Conservation (phyloP, 2,797 vertebrate species). For the Chromobotia macracanthus region DNA sequence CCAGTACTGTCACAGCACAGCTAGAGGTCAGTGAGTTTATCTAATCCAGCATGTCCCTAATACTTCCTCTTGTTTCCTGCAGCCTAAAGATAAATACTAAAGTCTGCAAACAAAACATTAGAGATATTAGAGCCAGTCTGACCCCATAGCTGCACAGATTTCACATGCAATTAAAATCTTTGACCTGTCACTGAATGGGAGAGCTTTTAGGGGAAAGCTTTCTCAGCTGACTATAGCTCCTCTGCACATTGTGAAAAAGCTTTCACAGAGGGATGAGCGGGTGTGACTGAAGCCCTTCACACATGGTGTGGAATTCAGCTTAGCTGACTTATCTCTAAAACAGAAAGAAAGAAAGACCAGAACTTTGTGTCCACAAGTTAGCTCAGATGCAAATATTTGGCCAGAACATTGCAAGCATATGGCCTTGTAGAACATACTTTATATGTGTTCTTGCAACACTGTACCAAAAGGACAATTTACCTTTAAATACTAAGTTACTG, state of each 20-base stretch:
- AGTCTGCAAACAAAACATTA: not conserved
- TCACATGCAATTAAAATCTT: not conserved
- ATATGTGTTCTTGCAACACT: not conserved
- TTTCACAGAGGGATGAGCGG: slow-evolving; percentile 79
- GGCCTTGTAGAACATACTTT: not conserved
- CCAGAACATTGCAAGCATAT: too few relatives aligned
- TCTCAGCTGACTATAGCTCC: slow-evolving; percentile 59
- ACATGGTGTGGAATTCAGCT: slow-evolving; percentile 76
- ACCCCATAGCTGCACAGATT: not conserved
- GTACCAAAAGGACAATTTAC: not conserved
- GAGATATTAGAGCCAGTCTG: not conserved
- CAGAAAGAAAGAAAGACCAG: slow-evolving; percentile 52
- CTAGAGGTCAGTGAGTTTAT: slow-evolving; percentile 76
- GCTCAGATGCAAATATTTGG: slow-evolving; percentile 4
- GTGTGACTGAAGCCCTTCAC: slow-evolving; percentile 78
- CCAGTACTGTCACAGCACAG: slow-evolving; percentile 71
- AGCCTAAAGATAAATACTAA: not conserved
- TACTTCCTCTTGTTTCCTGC: slow-evolving; percentile 16
- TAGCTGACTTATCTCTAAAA: slow-evolving; percentile 72
- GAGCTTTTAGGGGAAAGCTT: slow-evolving; percentile 32
- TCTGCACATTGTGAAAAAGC: slow-evolving; percentile 79
- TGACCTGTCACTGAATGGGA: slow-evolving; percentile 27
- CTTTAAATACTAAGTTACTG: not conserved
- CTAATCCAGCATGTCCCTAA: slow-evolving; percentile 66
- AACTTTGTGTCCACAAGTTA: not conserved